A percentile compares a stretch with the other conserved stretches of the same genome.
phyloP scores from a whole-genome alignment of 2,113 vertebrate genomes.

The Erinaceus europaeus region DNA sequence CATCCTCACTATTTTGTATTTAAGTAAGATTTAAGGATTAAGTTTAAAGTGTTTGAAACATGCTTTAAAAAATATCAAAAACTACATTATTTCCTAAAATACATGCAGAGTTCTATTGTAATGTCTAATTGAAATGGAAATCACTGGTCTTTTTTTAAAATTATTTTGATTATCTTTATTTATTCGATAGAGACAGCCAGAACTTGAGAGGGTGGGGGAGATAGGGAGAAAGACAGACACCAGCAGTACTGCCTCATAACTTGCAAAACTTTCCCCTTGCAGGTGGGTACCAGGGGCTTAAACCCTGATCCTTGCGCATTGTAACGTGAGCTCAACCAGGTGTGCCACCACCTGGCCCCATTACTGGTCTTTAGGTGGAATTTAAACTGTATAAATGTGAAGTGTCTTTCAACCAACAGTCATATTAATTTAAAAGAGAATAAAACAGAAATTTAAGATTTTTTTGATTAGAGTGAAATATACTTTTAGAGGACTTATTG shows the following conservation, averaged over 20 bases:
- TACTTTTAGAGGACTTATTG: constrained; percentile 15
- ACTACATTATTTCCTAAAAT: background rate
- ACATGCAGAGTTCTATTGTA: background rate
- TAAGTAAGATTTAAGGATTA: too few relatives aligned
- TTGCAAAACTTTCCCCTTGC: too few relatives aligned
- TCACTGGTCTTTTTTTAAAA: too few relatives aligned
- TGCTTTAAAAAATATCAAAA: background rate
- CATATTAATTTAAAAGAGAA: constrained; percentile 1
- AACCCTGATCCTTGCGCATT: too few relatives aligned
- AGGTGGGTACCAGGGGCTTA: too few relatives aligned
- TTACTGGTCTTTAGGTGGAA: background rate
- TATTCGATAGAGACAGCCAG: too few relatives aligned
- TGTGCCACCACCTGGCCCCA: too few relatives aligned
- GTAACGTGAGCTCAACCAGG: too few relatives aligned
- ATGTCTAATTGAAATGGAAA: background rate
- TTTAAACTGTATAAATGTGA: constrained; percentile 2
- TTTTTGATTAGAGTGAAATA: constrained; percentile 30
- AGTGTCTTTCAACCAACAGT: background rate
- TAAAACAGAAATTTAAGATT: background rate
- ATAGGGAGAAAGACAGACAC: too few relatives aligned
- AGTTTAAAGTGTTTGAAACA: background rate
- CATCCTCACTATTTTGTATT: background rate
- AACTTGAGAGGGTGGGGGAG: too few relatives aligned
- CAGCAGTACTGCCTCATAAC: too few relatives aligned
- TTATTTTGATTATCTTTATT: too few relatives aligned